Evolutionary conservation across 1,140 invertebrate genomes (phyloP).

Genomic region (Cherax destructor): DNA sequence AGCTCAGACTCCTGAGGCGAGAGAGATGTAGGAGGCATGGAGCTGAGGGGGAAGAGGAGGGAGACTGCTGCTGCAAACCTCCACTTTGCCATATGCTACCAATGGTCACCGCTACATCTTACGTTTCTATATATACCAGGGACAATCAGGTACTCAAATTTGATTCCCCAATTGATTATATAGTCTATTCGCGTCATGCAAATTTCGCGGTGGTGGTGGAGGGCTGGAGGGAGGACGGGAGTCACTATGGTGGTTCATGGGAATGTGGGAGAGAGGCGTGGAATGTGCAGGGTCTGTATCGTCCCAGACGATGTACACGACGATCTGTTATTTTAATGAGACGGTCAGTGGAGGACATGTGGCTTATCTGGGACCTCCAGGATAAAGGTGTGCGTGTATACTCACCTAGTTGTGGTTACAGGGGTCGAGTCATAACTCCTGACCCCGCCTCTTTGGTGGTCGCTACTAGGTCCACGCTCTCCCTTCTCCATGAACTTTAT

Average conservation of each 20-base stretch:
- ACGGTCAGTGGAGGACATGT: background rate
- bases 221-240: too few relatives aligned
- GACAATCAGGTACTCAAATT: background rate
- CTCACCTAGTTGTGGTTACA: too few relatives aligned
- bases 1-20: background rate
- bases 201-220: background rate
- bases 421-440: too few relatives aligned
- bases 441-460: too few relatives aligned
- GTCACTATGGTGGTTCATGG: background rate
- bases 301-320: background rate
- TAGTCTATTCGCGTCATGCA: background rate
- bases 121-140: constrained; percentile 18
- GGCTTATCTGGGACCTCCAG: background rate
- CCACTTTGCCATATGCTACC: constrained; percentile 42
- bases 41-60: background rate
- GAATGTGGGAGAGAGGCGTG: background rate
- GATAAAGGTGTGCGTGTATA: too few relatives aligned
- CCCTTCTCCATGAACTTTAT: too few relatives aligned
- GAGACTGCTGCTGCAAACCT: background rate
- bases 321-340: background rate
- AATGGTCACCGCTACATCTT: constrained; percentile 38
- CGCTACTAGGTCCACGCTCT: too few relatives aligned
- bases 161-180: constrained; percentile 5
- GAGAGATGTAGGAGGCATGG: constrained; percentile 15
- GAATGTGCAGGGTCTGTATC: background rate